These are phyloP conservation scores for Pelobates fuscus DNA, from an alignment of 2,113 vertebrate species.

Conservation along the genomic window DNA sequence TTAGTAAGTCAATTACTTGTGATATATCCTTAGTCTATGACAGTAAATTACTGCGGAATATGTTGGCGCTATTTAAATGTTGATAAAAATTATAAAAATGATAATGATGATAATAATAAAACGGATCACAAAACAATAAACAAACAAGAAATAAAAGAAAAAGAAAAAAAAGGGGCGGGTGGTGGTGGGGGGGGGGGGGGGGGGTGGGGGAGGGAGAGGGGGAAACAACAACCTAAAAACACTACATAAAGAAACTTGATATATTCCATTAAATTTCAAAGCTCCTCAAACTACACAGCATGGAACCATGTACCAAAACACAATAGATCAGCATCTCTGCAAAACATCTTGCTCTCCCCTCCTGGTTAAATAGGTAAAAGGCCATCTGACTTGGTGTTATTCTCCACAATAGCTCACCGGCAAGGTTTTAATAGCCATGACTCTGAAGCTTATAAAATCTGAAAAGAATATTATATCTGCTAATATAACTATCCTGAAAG, in stretches of 20 bases:
- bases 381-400: neutral
- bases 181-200: too few relatives aligned
- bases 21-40: too few relatives aligned
- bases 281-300: neutral
- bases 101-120: too few relatives aligned
- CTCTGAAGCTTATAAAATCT: neutral
- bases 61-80: too few relatives aligned
- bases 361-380: neutral
- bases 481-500: constrained; percentile 15
- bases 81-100: too few relatives aligned
- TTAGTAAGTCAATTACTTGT: too few relatives aligned
- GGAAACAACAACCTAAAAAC: too few relatives aligned
- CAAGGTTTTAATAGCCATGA: neutral
- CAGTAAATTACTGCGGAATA: too few relatives aligned
- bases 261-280: neutral
- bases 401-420: neutral
- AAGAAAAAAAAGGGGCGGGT: too few relatives aligned
- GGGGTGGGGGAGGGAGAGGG: too few relatives aligned
- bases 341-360: neutral
- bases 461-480: neutral
- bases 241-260: neutral
- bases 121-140: too few relatives aligned
- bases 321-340: neutral
- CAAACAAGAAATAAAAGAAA: too few relatives aligned
- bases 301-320: neutral